Conservation (phyloP, 2,113 vertebrate species). For the Pelodiscus sinensis region DNA sequence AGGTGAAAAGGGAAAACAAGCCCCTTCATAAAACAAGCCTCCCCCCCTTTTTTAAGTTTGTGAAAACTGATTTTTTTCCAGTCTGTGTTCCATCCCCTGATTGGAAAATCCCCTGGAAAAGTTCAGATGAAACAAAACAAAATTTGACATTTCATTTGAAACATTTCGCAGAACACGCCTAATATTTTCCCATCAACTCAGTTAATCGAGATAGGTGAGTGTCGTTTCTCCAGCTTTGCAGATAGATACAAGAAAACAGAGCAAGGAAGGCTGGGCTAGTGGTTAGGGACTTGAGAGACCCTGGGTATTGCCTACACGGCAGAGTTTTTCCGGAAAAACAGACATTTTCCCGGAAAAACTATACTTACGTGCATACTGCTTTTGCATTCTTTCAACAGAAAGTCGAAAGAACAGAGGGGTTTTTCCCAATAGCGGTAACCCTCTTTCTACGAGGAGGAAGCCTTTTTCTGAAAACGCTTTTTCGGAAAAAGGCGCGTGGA, state of each 20-base stretch:
- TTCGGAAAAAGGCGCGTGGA: too few relatives aligned
- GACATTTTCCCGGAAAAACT: too few relatives aligned
- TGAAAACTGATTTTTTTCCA: background rate
- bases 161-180: background rate
- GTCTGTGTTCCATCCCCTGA: background rate
- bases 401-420: too few relatives aligned
- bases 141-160: background rate
- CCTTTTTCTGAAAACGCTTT: too few relatives aligned
- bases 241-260: background rate
- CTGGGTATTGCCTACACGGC: fast-evolving
- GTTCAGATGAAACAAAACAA: background rate
- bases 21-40: fast-evolving
- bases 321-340: too few relatives aligned
- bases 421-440: too few relatives aligned
- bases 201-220: background rate
- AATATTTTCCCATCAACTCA: fast-evolving
- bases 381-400: too few relatives aligned
- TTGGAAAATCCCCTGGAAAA: background rate
- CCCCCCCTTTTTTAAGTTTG: background rate
- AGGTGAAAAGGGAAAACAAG: conserved; percentile 14
- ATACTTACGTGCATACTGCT: too few relatives aligned
- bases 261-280: background rate
- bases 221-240: background rate
- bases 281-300: background rate
- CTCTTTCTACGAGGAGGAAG: too few relatives aligned